phyloP scores from a whole-genome alignment of 2,113 vertebrate genomes.

The Otus sunia region DNA sequence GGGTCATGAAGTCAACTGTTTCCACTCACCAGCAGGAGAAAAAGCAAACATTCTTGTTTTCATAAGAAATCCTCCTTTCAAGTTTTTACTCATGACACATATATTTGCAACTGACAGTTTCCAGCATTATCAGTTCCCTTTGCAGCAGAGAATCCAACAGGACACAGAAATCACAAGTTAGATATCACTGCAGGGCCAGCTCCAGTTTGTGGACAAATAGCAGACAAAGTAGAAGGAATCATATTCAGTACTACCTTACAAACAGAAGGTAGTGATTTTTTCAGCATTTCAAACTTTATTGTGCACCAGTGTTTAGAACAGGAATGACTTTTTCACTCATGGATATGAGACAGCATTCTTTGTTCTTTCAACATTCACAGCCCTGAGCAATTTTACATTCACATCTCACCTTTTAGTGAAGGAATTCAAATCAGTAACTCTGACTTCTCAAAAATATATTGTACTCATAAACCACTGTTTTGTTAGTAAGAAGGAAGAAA shows the following conservation, averaged over 20 bases:
- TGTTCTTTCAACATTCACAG: neutral
- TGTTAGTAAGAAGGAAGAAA: neutral
- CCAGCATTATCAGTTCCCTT: neutral
- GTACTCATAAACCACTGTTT: neutral
- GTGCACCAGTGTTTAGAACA: neutral
- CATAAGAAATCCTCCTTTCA: neutral
- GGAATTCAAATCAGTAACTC: neutral
- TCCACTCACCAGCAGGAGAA: neutral
- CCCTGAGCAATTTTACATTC: neutral
- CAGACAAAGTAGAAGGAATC: neutral
- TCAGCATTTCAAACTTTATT: neutral
- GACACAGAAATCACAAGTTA: neutral
- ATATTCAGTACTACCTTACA: neutral
- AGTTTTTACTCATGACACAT: neutral
- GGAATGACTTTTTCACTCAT: neutral
- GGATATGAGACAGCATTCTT: neutral
- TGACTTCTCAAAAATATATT: neutral
- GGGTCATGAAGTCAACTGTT: neutral
- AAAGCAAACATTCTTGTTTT: neutral
- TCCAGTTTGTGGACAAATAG: neutral
- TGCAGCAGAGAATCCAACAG: neutral
- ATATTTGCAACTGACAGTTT: neutral
- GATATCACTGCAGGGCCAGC: neutral
- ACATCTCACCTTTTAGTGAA: neutral
- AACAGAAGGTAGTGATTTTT: neutral